Base-by-base conservation (phyloP, 2,888 invertebrate genomes). In the Mesoligia furuncula region DNA sequence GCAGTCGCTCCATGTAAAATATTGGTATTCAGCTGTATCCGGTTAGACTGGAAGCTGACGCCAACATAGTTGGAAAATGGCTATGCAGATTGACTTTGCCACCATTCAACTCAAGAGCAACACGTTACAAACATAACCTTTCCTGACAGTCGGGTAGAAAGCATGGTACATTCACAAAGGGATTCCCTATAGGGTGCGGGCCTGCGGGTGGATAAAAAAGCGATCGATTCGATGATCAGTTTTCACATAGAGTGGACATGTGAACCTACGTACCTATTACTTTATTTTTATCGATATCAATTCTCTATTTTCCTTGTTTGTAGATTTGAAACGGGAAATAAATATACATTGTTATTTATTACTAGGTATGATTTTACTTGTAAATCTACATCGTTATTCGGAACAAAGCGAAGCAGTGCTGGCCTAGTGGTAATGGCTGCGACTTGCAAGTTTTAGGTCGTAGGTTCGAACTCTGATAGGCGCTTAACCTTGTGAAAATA, bases 121-220 rank as follows among this genome's bases (percentile, higher is more conserved):
- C 48, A 20, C 20, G 2, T 36, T 70, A 27, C 20, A 68, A 31
- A 48, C 15, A 24, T 24, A 48, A 51, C 15, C 24, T 27, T 48
- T 66, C 11, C 4, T 13, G 45, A 13, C 13, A 45, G 20, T 66
- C 20, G 4, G 1, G 31, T 31, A 39, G 39, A 61, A 61, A 24
- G 5, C 7, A 24, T 42, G 20, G 31, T 27, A 39, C 24, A 69
- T 24, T 51, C 20, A 31, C 31, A 76, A 45, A 31, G 27, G 67
- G 3, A 31, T 64, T 75, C 36, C 17, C 17, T 48, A 15, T 27
- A 36, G 36, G 54, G 17, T 67, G 36, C 4, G 15, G 6, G 36
- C 42, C 7, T 31, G 20, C 4, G 24, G 20, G n/a, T 67, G 31
- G n/a, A 62, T 75, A 57, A 81, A 66, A 79, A 80, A 64, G 24